These are phyloP conservation scores for Euproctis similis DNA, from an alignment of 2,888 invertebrate genomes.

Conservation along the genomic window DNA sequence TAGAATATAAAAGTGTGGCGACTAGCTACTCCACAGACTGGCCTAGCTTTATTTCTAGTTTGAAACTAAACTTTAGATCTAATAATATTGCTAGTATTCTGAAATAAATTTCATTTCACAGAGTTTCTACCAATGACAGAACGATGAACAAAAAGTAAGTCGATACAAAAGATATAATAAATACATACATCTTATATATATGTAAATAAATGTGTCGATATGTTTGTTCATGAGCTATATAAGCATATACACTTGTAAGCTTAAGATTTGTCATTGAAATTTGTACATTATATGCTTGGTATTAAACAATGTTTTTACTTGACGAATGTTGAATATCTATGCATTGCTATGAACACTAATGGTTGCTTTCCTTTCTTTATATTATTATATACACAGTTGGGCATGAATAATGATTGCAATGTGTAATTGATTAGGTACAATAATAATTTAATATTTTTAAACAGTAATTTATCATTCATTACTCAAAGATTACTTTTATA, in stretches of 20 bases:
- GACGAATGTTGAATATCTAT: not conserved
- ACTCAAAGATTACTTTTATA: too few relatives aligned
- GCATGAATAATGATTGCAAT: too few relatives aligned
- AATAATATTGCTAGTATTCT: slow-evolving; percentile 18
- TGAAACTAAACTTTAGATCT: not conserved
- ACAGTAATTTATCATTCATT: too few relatives aligned
- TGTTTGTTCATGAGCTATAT: too few relatives aligned
- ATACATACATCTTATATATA: slow-evolving; percentile 9
- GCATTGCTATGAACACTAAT: too few relatives aligned
- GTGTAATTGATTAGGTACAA: too few relatives aligned
- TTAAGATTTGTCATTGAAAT: slow-evolving; percentile 1
- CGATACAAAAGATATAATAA: slow-evolving; percentile 10
- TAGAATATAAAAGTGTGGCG: slow-evolving; percentile 1
- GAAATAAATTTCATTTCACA: slow-evolving; percentile 53
- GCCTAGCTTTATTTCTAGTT: slow-evolving; percentile 6
- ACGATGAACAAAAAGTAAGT: slow-evolving; percentile 69
- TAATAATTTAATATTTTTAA: too few relatives aligned
- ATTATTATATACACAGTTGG: too few relatives aligned
- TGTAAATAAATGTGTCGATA: slow-evolving; percentile 6
- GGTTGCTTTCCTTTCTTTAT: too few relatives aligned
- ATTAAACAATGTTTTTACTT: slow-evolving; percentile 6
- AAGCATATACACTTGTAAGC: slow-evolving; percentile 4
- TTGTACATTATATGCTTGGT: slow-evolving; percentile 5
- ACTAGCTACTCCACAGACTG: slow-evolving; percentile 14
- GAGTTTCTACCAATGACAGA: slow-evolving; percentile 63